Percentiles rank a stretch among this genome's conserved stretches.
Evolutionary conservation across 2,113 vertebrate species (phyloP).

Genomic region (Anolis sagrei): DNA sequence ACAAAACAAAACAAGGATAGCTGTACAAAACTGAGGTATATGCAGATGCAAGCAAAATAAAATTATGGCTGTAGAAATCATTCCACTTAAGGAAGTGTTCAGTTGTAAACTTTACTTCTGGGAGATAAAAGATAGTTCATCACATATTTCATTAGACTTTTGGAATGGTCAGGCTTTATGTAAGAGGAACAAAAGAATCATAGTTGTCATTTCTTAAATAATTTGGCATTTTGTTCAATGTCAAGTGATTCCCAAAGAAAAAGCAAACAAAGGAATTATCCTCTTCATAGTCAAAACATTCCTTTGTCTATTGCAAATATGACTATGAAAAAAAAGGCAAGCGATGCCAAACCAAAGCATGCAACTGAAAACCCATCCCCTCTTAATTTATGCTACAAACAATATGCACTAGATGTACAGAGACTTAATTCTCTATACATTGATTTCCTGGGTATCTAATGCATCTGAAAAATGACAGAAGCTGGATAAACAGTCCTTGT

Average conservation of each 20-base stretch:
- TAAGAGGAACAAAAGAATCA: slow-evolving; percentile 40
- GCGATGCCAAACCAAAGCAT: slow-evolving; percentile 64
- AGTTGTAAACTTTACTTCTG: slow-evolving; percentile 58
- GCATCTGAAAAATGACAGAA: slow-evolving; percentile 53
- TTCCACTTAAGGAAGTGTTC: slow-evolving; percentile 68
- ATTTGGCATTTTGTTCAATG: neutral
- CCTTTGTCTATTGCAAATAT: slow-evolving; percentile 8
- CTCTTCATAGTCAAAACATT: slow-evolving; percentile 46
- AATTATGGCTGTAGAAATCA: slow-evolving; percentile 53
- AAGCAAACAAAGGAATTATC: slow-evolving; percentile 29
- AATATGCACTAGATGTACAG: slow-evolving; percentile 39
- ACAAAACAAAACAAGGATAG: slow-evolving; percentile 43
- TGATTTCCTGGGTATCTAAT: slow-evolving; percentile 19
- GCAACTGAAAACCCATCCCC: slow-evolving; percentile 43
- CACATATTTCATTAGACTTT: slow-evolving; percentile 21
- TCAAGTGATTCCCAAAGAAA: slow-evolving; percentile 37
- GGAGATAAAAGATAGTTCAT: slow-evolving; percentile 53
- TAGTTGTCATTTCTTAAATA: slow-evolving; percentile 59
- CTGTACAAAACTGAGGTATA: slow-evolving; percentile 48
- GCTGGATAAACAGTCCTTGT: slow-evolving; percentile 52
- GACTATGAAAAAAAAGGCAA: slow-evolving; percentile 59
- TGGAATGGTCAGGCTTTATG: slow-evolving; percentile 33
- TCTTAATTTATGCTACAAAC: slow-evolving; percentile 18
- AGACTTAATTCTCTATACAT: slow-evolving; percentile 11
- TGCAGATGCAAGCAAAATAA: slow-evolving; percentile 63